Conservation (phyloP, 2,113 vertebrate species). For the Caracal caracal region DNA sequence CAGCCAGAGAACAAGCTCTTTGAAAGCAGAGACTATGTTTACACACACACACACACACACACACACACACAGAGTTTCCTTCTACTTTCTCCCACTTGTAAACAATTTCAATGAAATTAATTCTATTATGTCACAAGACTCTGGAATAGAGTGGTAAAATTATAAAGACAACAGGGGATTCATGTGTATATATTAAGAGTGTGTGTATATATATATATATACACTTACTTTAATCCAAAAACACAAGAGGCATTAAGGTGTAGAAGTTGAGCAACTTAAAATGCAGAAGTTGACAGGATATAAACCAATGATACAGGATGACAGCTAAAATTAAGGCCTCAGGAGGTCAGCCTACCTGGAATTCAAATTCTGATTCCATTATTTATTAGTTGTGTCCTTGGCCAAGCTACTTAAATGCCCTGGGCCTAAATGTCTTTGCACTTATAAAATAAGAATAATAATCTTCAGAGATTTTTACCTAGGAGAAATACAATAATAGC, state of each 20-base stretch:
- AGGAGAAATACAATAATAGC: constrained; percentile 10
- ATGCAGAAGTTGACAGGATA: neutral
- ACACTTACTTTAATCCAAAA: neutral
- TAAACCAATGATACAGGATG: neutral
- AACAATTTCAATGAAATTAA: constrained; percentile 32
- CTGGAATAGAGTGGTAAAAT: neutral
- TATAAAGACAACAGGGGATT: neutral
- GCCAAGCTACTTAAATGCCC: constrained; percentile 18
- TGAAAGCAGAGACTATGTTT: neutral
- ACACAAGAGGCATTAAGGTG: neutral
- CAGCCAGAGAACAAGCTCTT: neutral
- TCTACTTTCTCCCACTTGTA: neutral
- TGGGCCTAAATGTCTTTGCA: constrained; percentile 34
- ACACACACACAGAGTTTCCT: neutral
- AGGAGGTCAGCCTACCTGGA: neutral
- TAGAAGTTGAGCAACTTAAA: neutral
- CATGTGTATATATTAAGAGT: neutral
- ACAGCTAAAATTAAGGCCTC: neutral
- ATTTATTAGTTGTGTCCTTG: neutral
- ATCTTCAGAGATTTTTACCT: neutral
- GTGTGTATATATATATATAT: neutral
- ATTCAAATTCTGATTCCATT: constrained; percentile 16
- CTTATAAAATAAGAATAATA: neutral
- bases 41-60: neutral
- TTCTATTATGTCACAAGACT: neutral